Conservation (phyloP, 2,888 invertebrate species). For the Tenthredo scrophulariae region DNA sequence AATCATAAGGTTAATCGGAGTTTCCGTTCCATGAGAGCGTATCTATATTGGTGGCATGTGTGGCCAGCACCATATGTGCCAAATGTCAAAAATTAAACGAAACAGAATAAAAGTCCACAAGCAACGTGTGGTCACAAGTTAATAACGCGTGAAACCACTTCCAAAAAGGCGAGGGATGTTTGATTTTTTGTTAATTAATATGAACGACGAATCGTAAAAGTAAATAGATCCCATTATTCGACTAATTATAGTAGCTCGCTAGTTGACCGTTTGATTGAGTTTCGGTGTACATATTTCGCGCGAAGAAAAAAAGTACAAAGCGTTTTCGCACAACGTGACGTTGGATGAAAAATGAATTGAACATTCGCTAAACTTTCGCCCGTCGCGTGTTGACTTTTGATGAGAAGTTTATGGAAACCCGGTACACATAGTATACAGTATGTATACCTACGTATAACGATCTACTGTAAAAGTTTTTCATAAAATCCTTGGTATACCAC, state of each 20-base stretch:
- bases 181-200: not conserved
- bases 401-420: not conserved
- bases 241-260: not conserved
- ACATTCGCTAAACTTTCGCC: not conserved
- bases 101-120: not conserved
- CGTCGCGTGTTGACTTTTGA: not conserved
- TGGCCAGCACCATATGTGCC: conserved; percentile 4
- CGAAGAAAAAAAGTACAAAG: not conserved
- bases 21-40: not conserved
- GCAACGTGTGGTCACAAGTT: conserved; percentile 6
- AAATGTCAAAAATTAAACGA: conserved; percentile 4
- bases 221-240: not conserved
- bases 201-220: not conserved
- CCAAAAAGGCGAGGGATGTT: not conserved
- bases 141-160: not conserved
- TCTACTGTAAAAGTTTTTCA: not conserved
- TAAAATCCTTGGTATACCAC: not conserved
- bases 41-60: conserved; percentile 1
- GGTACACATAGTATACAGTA: not conserved
- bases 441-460: not conserved
- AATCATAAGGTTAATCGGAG: not conserved
- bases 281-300: not conserved
- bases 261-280: conserved; percentile 6
- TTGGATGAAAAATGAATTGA: not conserved
- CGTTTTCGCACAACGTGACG: not conserved